Percentiles rank a stretch among this genome's conserved stretches.
Evolutionary conservation across 2,113 vertebrate species (phyloP).

Genomic region (Megaceryle torquata): DNA sequence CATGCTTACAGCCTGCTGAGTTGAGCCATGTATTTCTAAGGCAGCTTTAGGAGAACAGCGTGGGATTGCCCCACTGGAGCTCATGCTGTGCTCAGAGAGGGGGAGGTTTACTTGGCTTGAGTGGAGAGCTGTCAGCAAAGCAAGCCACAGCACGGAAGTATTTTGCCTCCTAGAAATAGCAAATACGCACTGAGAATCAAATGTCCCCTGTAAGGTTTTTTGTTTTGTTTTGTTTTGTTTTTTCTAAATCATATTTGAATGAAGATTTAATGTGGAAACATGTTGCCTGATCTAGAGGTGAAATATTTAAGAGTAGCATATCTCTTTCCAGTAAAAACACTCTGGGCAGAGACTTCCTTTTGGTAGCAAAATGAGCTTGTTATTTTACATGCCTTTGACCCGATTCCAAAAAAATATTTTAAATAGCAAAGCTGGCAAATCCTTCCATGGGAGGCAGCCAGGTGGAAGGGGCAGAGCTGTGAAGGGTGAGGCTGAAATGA

Average conservation of each 20-base stretch:
- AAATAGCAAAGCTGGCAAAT: background rate
- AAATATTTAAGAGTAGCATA: slow-evolving; percentile 11
- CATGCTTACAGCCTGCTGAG: background rate
- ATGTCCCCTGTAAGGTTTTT: background rate
- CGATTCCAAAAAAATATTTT: background rate
- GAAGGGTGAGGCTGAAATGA: background rate
- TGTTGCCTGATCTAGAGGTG: slow-evolving; percentile 52
- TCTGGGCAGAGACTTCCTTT: slow-evolving; percentile 41
- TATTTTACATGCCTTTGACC: slow-evolving; percentile 17
- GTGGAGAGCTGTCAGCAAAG: background rate
- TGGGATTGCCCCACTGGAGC: background rate
- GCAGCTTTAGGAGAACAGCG: background rate
- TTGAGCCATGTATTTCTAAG: background rate
- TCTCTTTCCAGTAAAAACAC: slow-evolving; percentile 57
- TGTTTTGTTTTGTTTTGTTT: background rate
- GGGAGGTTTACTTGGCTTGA: background rate
- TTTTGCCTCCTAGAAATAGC: background rate
- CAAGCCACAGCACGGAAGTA: background rate
- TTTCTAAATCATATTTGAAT: background rate
- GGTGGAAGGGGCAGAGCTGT: background rate
- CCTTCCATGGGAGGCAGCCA: background rate
- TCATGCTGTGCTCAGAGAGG: fast-evolving
- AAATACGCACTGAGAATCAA: background rate
- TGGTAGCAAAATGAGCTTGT: slow-evolving; percentile 6
- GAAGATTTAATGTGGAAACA: slow-evolving; percentile 42